Evolutionary conservation across 2,797 vertebrate species (phyloP).

Genomic region (Oryzias sinensis): DNA sequence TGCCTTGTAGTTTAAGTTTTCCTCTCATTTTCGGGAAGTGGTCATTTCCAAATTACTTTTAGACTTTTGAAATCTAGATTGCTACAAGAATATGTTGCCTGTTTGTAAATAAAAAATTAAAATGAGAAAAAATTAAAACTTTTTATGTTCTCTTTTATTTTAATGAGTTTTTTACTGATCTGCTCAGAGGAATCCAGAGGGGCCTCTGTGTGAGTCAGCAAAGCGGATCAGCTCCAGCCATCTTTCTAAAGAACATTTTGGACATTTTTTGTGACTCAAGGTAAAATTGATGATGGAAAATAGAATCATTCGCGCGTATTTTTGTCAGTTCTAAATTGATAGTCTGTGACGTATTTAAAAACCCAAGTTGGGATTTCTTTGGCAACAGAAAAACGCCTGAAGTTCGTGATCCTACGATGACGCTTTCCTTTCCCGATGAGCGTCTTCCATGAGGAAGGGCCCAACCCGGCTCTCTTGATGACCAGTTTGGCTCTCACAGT

Average conservation of each 20-base stretch:
- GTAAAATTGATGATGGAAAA: not conserved
- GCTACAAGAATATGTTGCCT: not conserved
- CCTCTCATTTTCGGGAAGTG: too few relatives aligned
- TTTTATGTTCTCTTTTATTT: not conserved
- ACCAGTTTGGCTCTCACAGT: slow-evolving; percentile 1
- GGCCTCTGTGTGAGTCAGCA: slow-evolving; percentile 16
- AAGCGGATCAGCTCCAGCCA: not conserved
- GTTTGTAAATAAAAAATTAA: not conserved
- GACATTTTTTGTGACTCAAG: slow-evolving; percentile 5
- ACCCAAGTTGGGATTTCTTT: not conserved
- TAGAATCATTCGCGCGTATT: slow-evolving; percentile 3
- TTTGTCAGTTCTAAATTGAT: not conserved
- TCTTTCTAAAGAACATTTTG: slow-evolving; percentile 13
- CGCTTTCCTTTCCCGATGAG: slow-evolving; percentile 6
- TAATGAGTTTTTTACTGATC: not conserved
- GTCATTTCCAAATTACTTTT: too few relatives aligned
- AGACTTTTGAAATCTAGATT: too few relatives aligned
- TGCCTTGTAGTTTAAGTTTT: too few relatives aligned
- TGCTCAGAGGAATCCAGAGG: slow-evolving; percentile 8
- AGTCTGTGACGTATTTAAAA: not conserved
- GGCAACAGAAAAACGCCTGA: not conserved
- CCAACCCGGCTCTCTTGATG: not conserved
- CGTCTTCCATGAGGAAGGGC: not conserved
- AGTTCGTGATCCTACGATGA: not conserved
- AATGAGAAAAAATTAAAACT: not conserved